A percentile compares a stretch with the other conserved stretches of the same genome.
Evolutionary conservation across 2,888 invertebrate species (phyloP).

Genomic region (Tenthredo scrophulariae): DNA sequence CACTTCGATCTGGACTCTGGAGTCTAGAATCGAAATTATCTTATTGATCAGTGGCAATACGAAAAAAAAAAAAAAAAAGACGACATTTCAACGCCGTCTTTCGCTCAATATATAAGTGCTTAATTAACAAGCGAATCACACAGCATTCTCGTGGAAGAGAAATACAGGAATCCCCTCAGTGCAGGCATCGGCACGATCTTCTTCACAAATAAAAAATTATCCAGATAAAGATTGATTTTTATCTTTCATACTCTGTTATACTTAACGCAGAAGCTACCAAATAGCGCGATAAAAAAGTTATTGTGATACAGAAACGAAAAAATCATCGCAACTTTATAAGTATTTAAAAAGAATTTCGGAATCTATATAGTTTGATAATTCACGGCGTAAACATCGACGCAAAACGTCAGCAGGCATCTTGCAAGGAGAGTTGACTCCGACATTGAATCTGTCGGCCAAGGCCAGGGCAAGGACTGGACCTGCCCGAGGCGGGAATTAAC

Average conservation of each 20-base stretch:
- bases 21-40: slow-evolving; percentile 31
- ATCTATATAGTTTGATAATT: not conserved
- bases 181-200: not conserved
- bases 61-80: not conserved
- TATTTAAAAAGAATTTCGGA: not conserved
- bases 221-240: not conserved
- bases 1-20: slow-evolving; percentile 25
- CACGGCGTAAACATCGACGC: not conserved
- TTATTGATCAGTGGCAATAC: slow-evolving; percentile 27
- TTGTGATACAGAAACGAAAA: not conserved
- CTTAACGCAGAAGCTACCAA: not conserved
- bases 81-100: slow-evolving; percentile 26
- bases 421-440: slow-evolving; percentile 42
- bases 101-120: slow-evolving; percentile 20
- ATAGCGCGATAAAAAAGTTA: not conserved
- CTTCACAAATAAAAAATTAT: not conserved
- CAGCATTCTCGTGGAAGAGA: not conserved
- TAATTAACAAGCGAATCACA: slow-evolving; percentile 14
- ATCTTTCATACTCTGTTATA: not conserved
- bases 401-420: slow-evolving; percentile 16
- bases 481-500: slow-evolving; percentile 53
- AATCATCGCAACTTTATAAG: not conserved
- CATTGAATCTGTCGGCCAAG: slow-evolving; percentile 55
- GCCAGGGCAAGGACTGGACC: slow-evolving; percentile 53
- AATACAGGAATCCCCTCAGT: not conserved